Conservation (phyloP, 2,113 vertebrate genomes). For the Lynx canadensis region DNA sequence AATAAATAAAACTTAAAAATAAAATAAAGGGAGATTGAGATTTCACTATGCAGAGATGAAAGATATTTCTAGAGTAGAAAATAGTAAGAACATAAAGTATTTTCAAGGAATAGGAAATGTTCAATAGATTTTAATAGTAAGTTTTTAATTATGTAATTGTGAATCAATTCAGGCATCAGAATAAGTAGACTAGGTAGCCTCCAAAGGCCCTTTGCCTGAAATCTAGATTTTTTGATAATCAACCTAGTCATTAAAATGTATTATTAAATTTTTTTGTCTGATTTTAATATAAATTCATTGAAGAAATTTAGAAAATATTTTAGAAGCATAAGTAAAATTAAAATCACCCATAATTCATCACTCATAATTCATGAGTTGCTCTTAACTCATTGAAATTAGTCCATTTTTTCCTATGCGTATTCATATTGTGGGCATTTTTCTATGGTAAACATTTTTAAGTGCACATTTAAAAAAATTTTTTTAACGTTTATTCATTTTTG, state of each 20-base stretch:
- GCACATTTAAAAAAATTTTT: not conserved
- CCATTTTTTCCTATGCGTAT: not conserved
- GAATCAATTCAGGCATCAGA: not conserved
- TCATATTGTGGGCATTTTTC: constrained; percentile 30
- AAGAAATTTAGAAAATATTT: constrained; percentile 40
- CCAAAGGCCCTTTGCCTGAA: not conserved
- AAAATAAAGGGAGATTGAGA: not conserved
- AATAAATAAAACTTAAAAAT: not conserved
- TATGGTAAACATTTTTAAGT: constrained; percentile 24
- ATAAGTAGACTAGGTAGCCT: not conserved
- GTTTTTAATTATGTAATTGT: not conserved
- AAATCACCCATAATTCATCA: constrained; percentile 1
- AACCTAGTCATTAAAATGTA: not conserved
- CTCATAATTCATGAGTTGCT: not conserved
- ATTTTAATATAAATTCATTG: not conserved
- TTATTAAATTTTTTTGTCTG: not conserved
- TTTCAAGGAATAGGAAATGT: constrained; percentile 16
- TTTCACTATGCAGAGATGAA: constrained; percentile 27
- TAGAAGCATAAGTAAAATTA: constrained; percentile 22
- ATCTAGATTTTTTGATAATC: constrained; percentile 19
- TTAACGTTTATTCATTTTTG: not conserved
- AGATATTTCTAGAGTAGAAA: not conserved
- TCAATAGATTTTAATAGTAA: not conserved
- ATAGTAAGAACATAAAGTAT: not conserved
- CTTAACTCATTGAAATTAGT: not conserved